Evolutionary conservation across 2,888 invertebrate genomes (phyloP), one percentile per base, ranked within the genome.

Genomic region (Dascillus cervinus): DNA sequence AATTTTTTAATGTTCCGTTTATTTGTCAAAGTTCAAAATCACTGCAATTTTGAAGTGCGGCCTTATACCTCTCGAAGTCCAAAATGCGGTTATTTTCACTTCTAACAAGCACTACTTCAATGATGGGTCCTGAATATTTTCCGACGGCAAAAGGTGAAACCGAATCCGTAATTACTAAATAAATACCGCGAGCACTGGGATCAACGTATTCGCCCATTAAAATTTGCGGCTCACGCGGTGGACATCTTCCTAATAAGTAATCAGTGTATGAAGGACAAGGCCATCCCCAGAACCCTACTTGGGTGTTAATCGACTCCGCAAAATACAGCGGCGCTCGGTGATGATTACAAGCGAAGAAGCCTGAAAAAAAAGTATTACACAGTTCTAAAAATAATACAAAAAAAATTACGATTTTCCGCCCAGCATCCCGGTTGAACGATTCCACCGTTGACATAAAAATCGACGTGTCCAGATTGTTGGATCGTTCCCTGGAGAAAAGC

Each of bases 371-470:
- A 22, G 26, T 29, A n/a, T n/a, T n/a, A n/a, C n/a, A n/a, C 9
- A 9, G 6, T 22, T 22, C 4, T 30, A 2, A 8, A n/a, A 11
- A 9, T 9, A 14, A 6, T 13, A 3, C 4, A 17, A 4, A 4
- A 17, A 3, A 3, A 2, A 52, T 60, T 49, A 66, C 67, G 63
- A 34, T 58, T 56, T 56, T 60, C 54, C 34, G 64, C 63, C 66
- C 69, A 64, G 52, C 82, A 82, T 1, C 80, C 81, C 0, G 80
- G 80, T 44, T 82, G 82, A 20, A 70, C 64, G 12, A 75, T 66
- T 0, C 82, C 82, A 0, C 82, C 82, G 48, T 82, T 82, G 55
- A 80, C 68, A 48, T 79, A 82, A 52, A 82, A 83, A 49, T 83
- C 82, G 0, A 76, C 72, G 51, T 82, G 79, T 0, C 82, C 82